Conservation (phyloP, 2,797 vertebrate genomes). For the Philypnodon macrostomus region DNA sequence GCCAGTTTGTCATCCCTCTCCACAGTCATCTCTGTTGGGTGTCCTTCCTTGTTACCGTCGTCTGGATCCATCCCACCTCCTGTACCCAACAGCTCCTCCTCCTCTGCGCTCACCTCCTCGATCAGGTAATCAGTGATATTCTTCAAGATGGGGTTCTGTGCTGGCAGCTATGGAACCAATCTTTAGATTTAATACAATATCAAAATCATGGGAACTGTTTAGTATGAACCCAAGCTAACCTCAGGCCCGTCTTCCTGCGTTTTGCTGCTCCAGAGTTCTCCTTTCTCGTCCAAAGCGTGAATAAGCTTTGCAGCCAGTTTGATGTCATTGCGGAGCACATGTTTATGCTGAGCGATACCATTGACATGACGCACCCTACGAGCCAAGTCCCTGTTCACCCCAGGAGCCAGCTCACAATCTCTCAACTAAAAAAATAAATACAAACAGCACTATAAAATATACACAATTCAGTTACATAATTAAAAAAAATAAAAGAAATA, state of each 20-base stretch:
- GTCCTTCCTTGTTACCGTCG: slow-evolving; percentile 84
- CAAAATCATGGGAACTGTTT: no score
- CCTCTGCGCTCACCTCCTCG: slow-evolving; percentile 92
- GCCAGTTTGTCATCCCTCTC: slow-evolving; percentile 90
- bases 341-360: slow-evolving; percentile 90
- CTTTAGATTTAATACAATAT: neutral
- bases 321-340: slow-evolving; percentile 91
- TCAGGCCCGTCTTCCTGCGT: slow-evolving; percentile 69
- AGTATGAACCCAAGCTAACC: no score
- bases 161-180: slow-evolving; percentile 62
- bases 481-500: neutral
- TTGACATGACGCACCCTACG: slow-evolving; percentile 87
- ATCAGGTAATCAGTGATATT: slow-evolving; percentile 95
- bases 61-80: slow-evolving; percentile 77
- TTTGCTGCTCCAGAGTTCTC: slow-evolving; percentile 81
- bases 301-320: slow-evolving; percentile 90
- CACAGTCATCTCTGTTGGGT: slow-evolving; percentile 86
- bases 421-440: slow-evolving; percentile 76
- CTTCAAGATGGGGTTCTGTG: slow-evolving; percentile 90
- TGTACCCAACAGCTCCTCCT: slow-evolving; percentile 90
- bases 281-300: slow-evolving; percentile 86
- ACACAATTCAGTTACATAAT: neutral
- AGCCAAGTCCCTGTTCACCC: slow-evolving; percentile 88
- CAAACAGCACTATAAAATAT: slow-evolving; percentile 3
- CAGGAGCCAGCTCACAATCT: slow-evolving; percentile 90